Percentiles rank a stretch among this genome's conserved stretches.
phyloP scores from a whole-genome alignment of 2,797 vertebrate genomes.

The Periophthalmus magnuspinnatus region DNA sequence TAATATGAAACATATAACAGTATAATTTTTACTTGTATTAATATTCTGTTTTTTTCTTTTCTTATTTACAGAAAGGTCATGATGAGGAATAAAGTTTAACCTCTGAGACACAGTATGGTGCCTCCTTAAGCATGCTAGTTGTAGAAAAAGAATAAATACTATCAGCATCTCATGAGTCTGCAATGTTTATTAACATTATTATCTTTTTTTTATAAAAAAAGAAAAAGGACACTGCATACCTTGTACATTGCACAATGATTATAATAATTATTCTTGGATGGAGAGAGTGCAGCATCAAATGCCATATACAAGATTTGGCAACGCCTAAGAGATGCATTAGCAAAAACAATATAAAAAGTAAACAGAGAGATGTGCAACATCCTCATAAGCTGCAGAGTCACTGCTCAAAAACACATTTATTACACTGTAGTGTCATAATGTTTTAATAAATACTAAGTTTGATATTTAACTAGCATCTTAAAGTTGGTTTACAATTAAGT shows the following conservation, averaged over 20 bases:
- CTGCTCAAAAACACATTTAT: not conserved
- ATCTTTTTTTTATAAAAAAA: not conserved
- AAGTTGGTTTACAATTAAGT: not conserved
- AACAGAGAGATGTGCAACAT: too few relatives aligned
- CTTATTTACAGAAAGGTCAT: constrained; percentile 59
- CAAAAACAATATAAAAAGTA: too few relatives aligned
- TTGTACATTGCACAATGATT: too few relatives aligned
- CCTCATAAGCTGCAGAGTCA: too few relatives aligned
- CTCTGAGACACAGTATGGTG: constrained; percentile 49
- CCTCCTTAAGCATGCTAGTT: constrained; percentile 64
- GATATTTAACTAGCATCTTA: not conserved
- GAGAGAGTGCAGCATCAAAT: too few relatives aligned
- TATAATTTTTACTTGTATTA: not conserved
- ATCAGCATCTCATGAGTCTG: constrained; percentile 48
- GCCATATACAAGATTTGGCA: too few relatives aligned
- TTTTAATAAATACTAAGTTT: not conserved
- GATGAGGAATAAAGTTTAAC: constrained; percentile 53
- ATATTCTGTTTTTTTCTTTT: constrained; percentile 3
- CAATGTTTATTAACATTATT: constrained; percentile 12
- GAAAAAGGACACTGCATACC: not conserved
- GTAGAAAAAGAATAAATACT: constrained; percentile 51
- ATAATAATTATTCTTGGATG: not conserved
- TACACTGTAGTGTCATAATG: not conserved
- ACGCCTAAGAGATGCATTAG: too few relatives aligned
- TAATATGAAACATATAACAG: not conserved